Conservation (phyloP, 2,797 vertebrate genomes). For the Channallabes apus region DNA sequence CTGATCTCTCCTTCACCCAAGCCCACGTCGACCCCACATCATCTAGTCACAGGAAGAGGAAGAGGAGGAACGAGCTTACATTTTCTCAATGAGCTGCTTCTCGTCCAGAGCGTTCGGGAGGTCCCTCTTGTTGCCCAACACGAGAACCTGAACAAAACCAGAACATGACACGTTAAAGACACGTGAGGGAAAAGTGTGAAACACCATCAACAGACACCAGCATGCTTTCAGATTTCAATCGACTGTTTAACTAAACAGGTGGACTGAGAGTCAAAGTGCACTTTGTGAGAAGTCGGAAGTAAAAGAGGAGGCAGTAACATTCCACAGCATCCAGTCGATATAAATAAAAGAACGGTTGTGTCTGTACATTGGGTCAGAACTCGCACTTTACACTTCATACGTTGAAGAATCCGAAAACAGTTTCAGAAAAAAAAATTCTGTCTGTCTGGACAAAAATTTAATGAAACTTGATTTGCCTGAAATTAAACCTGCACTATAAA, state of each 20-base stretch:
- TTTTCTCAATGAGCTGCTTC: constrained; percentile 99
- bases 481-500: too few species aligned
- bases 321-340: neutral
- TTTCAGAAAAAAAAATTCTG: too few species aligned
- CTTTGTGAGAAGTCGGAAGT: too few species aligned
- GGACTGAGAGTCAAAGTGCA: neutral
- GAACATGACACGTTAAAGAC: neutral
- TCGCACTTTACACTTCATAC: too few species aligned
- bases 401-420: too few species aligned
- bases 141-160: constrained; percentile 81
- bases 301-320: neutral
- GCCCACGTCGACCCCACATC: neutral
- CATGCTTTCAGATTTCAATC: neutral
- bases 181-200: neutral
- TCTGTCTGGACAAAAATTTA: too few species aligned
- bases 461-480: too few species aligned
- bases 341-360: too few species aligned
- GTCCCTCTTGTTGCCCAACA: constrained; percentile 98
- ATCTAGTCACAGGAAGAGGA: neutral
- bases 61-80: constrained; percentile 80
- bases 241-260: neutral
- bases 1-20: neutral
- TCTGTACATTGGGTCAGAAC: too few species aligned
- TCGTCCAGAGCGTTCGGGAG: constrained; percentile 92
- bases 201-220: neutral